phyloP scores from a whole-genome alignment of 2,888 invertebrate genomes.

The Xestia xanthographa region DNA sequence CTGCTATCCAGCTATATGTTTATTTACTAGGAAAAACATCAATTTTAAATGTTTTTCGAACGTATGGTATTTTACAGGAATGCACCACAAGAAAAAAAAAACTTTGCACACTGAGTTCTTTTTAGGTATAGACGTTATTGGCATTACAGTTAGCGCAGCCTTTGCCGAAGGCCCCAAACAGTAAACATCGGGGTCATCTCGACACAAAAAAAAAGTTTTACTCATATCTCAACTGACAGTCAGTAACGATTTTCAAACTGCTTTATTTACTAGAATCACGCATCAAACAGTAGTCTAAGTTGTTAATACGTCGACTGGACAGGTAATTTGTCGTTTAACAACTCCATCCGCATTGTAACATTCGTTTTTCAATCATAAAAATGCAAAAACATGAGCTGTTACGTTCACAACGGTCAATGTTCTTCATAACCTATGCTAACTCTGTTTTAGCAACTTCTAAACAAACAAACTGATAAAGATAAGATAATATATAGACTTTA shows the following conservation, averaged over 20 bases:
- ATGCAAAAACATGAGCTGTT: conserved; percentile 82
- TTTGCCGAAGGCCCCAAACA: conserved; percentile 68
- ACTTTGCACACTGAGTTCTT: conserved; percentile 4
- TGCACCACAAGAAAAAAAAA: conserved; percentile 28
- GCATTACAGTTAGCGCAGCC: conserved; percentile 64
- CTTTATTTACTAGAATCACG: conserved; percentile 42
- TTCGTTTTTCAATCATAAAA: conserved; percentile 80
- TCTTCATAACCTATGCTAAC: conserved; percentile 84
- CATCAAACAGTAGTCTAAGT: conserved; percentile 37
- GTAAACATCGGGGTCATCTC: conserved; percentile 75
- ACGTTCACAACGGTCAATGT: conserved; percentile 71
- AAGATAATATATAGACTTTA: conserved; percentile 85
- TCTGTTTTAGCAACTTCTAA: conserved; percentile 72
- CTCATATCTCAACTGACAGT: conserved; percentile 47
- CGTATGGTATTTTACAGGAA: not conserved
- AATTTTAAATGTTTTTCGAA: not conserved
- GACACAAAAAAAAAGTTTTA: conserved; percentile 58
- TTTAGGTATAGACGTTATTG: conserved; percentile 45
- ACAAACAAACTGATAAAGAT: conserved; percentile 78
- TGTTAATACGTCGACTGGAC: conserved; percentile 28
- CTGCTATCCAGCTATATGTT: conserved; percentile 3
- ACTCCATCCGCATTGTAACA: conserved; percentile 59
- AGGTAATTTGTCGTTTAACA: conserved; percentile 64
- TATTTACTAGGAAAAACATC: not conserved
- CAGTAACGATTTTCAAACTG: conserved; percentile 52